Evolutionary conservation across 1,140 invertebrate genomes (phyloP).

Genomic region (Zelostemma sp.): DNA sequence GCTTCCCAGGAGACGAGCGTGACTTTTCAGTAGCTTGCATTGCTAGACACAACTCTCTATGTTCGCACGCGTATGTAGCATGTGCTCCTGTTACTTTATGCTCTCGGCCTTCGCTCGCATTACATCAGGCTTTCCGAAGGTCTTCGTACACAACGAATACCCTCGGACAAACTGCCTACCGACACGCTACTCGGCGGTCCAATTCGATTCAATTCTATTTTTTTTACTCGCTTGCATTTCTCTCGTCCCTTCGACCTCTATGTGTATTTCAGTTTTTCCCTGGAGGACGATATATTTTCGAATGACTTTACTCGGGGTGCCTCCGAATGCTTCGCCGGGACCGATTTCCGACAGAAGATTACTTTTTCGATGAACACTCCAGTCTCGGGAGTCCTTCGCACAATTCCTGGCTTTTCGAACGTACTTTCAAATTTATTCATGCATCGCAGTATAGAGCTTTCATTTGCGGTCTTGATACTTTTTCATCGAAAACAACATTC

Average conservation of each 20-base stretch:
- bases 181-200: slow-evolving; percentile 61
- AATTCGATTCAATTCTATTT: slow-evolving; percentile 67
- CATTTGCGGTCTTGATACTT: background rate
- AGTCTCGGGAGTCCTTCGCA: slow-evolving; percentile 6
- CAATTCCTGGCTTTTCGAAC: slow-evolving; percentile 29
- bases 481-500: no score
- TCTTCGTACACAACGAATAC: slow-evolving; percentile 52
- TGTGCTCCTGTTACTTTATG: slow-evolving; percentile 52
- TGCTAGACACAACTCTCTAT: slow-evolving; percentile 15
- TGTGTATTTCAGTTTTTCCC: slow-evolving; percentile 54
- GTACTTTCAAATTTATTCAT: background rate
- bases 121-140: slow-evolving; percentile 55
- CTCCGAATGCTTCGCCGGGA: slow-evolving; percentile 38
- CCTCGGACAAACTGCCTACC: slow-evolving; percentile 64
- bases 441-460: background rate
- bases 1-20: slow-evolving; percentile 63
- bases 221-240: slow-evolving; percentile 45
- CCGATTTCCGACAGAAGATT: slow-evolving; percentile 37
- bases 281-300: slow-evolving; percentile 64
- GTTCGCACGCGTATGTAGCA: slow-evolving; percentile 47
- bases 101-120: slow-evolving; percentile 47
- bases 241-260: slow-evolving; percentile 18
- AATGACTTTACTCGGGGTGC: slow-evolving; percentile 58
- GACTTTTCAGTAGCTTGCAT: slow-evolving; percentile 54
- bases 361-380: slow-evolving; percentile 24